Conservation (phyloP, 2,113 vertebrate genomes). For the Dipodomys merriami region DNA sequence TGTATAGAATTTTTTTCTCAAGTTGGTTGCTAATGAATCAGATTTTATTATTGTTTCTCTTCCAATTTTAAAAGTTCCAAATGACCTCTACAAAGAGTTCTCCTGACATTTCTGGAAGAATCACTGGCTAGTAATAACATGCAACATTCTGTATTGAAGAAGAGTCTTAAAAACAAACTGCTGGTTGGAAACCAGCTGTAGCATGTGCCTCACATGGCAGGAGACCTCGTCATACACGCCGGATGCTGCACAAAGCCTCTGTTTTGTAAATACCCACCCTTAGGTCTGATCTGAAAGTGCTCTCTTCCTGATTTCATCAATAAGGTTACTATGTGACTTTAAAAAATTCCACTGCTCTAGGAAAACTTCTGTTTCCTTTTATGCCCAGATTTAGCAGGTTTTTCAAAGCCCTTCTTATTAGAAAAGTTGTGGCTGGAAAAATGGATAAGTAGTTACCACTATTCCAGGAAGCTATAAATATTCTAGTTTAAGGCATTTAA, state of each 20-base stretch:
- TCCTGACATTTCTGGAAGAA: background rate
- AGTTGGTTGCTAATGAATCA: constrained; percentile 39
- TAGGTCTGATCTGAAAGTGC: constrained; percentile 87
- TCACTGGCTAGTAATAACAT: constrained; percentile 62
- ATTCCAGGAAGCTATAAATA: constrained; percentile 88
- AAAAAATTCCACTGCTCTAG: constrained; percentile 88
- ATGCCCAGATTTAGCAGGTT: constrained; percentile 88
- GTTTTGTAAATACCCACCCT: constrained; percentile 86
- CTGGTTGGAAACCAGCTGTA: constrained; percentile 70
- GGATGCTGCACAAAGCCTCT: constrained; percentile 80
- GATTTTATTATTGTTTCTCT: background rate
- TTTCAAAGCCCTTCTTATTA: constrained; percentile 91
- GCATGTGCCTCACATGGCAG: constrained; percentile 67
- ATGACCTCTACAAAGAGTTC: background rate
- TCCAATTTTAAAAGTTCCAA: background rate
- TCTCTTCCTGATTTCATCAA: constrained; percentile 90
- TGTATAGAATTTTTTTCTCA: background rate
- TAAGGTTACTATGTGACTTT: constrained; percentile 88
- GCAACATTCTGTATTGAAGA: constrained; percentile 61
- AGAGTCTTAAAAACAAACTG: constrained; percentile 60
- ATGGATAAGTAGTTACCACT: constrained; percentile 87
- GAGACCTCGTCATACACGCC: constrained; percentile 73
- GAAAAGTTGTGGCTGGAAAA: constrained; percentile 88
- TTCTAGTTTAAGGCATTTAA: constrained; percentile 84
- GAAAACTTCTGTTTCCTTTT: constrained; percentile 89